Base-by-base conservation (phyloP, 2,888 invertebrate species). In the Neuroscelio doddi region DNA sequence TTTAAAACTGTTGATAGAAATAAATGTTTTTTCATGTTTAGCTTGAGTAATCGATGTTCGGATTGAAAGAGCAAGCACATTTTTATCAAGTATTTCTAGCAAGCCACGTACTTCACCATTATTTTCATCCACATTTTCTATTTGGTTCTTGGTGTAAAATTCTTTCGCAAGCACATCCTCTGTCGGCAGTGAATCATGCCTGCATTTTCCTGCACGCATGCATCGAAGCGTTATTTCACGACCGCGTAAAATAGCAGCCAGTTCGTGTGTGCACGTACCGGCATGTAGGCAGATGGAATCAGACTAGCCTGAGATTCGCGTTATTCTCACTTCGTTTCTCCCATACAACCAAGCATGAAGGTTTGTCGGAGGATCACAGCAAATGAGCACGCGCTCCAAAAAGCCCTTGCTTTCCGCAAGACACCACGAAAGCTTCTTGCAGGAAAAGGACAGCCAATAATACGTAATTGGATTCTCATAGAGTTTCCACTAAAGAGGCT, bases 221-320 rank as follows among this genome's bases (percentile, higher is more conserved):
- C 41, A 24, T 24, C 41, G 41, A 12, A 41, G 41, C 41, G 41
- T 41, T 41, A 41, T 41, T 24, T 41, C 26, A 24, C 26, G 41
- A 41, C 21, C 21, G 41, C 41, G 41, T 14, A 36, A 36, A 36
- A 36, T 32, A 32, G 32, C 32, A 10, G 32, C 32, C 10, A 3
- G 32, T 10, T 17, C 21, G 9, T 39, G 21, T 17, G 21, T 12
- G 41, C 12, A 41, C 39, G 39, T 16, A 30, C 32, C n/a, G 41
- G 55, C 61, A 49, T 64, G 66, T 64, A 68, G 69, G 74, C 80
- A 78, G 80, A 80, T 80, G 80, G 78, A 79, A 72, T 75, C 78
- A 71, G 74, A 72, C 73, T 71, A 71, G 78, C 80, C 77, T 80
- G 74, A 80, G 79, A 80, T 79, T 70, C 79, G 77, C 75, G 73